Base-by-base conservation (phyloP, 2,113 vertebrate species). In the Gobiocypris rarus region DNA sequence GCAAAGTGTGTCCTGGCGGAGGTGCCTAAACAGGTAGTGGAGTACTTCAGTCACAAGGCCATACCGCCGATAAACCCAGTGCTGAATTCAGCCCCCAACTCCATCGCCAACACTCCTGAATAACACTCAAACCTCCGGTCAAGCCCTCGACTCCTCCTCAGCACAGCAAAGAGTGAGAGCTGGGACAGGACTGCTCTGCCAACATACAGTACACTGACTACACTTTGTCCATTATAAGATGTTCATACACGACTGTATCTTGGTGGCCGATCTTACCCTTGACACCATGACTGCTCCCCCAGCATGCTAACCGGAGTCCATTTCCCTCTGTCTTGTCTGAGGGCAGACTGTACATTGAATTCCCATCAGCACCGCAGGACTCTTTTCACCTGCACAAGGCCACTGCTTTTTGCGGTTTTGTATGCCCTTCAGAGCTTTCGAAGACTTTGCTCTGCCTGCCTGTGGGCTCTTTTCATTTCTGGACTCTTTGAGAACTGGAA, bases 21-120 rank as follows among this genome's bases (percentile, higher is more conserved):
- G 92, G 97, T 98, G 75, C 97, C 97, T 85, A 96, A 95, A 89
- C 97, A 99, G 92, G 95, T 98, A 77, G 97, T 98, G 85, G 97
- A 97, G 86, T 97, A 96, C 89, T 97, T 96, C 94, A 98, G 97
- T 91, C 95, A 96, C 92, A 97, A 96, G 89, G 96, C 93, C 70
- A 96, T 97, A 56, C 90, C 95, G 0, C 97, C 97, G 0, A 95
- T 95, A 45, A 93, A 92, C 87, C 93, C 94, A 5, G 45, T 91
- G 3, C 38, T 91, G 75, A 92, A 93, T 15, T 86, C 92, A 0
- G 93, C 91, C 28, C 92, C 95, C 0, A 94, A 94, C 87, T 92
- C 95, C 10, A 75, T 93, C 3, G 91, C 94, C 71, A 91, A 91
- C 89, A 94, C 90, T 0, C 94, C 96, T 14, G 94, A 95, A 83